These are phyloP conservation scores for Cotesia glomerata DNA, from an alignment of 1,140 invertebrate genomes.

Conservation along the genomic window DNA sequence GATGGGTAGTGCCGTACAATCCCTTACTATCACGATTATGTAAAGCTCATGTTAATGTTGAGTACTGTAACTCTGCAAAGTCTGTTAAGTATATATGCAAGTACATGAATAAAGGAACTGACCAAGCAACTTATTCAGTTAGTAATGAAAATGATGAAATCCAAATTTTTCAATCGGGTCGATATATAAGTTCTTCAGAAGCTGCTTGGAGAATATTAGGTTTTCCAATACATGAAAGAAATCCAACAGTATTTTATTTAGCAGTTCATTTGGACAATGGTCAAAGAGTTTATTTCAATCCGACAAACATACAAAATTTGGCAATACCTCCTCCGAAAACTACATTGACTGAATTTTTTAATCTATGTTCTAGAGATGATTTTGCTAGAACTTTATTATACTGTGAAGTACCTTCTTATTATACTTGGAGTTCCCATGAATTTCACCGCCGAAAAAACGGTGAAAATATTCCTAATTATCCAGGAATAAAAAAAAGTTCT, in stretches of 20 bases:
- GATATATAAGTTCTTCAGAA: too few species aligned
- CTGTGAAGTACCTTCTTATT: conserved; percentile 53
- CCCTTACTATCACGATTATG: conserved; percentile 62
- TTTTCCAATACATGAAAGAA: conserved; percentile 56
- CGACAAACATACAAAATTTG: conserved; percentile 32
- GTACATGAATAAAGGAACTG: conserved; percentile 47
- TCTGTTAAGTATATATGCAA: conserved; percentile 32
- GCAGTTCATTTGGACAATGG: conserved; percentile 56
- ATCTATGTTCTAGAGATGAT: conserved; percentile 39
- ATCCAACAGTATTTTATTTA: conserved; percentile 56
- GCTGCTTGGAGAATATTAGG: conserved; percentile 58
- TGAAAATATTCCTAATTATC: conserved; percentile 31
- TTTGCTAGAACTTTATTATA: conserved; percentile 56
- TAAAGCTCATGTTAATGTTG: conserved; percentile 50
- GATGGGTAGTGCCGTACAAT: conserved; percentile 50
- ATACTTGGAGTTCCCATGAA: conserved; percentile 41
- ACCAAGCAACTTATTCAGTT: conserved; percentile 40
- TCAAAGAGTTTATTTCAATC: conserved; percentile 49
- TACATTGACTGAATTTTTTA: conserved; percentile 49
- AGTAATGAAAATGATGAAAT: conserved; percentile 39
- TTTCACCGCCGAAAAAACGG: conserved; percentile 8
- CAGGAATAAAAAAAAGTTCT: conserved; percentile 1
- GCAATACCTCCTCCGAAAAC: conserved; percentile 31
- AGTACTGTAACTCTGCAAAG: conserved; percentile 42
- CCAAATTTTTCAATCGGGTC: too few species aligned